These are phyloP conservation scores for Ophioninae sp. DNA, from an alignment of 2,888 invertebrate species.

Conservation along the genomic window DNA sequence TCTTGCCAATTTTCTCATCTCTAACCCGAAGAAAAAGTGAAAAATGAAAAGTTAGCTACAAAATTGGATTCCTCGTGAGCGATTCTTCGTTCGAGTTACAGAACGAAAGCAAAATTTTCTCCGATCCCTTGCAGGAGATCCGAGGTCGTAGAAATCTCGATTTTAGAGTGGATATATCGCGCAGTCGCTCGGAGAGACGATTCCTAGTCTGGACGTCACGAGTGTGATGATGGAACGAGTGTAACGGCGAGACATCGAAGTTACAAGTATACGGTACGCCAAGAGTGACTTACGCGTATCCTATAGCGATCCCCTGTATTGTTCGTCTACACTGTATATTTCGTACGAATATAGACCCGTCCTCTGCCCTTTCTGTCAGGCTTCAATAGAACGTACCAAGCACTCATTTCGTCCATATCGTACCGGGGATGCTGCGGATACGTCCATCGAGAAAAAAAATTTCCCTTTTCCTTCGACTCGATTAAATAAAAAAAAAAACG, in stretches of 20 bases:
- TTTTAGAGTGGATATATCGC: constrained; percentile 5
- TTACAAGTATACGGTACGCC: constrained; percentile 30
- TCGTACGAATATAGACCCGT: constrained; percentile 5
- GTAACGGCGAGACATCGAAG: constrained; percentile 40
- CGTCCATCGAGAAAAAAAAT: background rate
- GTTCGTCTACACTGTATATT: background rate
- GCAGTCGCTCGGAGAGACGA: background rate
- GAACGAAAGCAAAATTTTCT: constrained; percentile 1
- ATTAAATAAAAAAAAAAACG: background rate
- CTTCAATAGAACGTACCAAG: constrained; percentile 14
- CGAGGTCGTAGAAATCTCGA: constrained; percentile 50
- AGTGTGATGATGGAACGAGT: constrained; percentile 43
- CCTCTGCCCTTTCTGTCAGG: constrained; percentile 2
- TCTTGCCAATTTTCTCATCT: no score
- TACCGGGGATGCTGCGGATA: constrained; percentile 1
- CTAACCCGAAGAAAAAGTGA: no score
- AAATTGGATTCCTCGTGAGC: no score
- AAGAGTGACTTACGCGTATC: constrained; percentile 14
- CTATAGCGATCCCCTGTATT: background rate
- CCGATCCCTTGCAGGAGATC: background rate
- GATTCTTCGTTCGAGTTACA: no score
- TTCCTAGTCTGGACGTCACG: constrained; percentile 48
- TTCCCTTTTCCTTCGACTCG: background rate
- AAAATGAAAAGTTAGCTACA: no score
- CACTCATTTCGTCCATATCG: constrained; percentile 6